Percentiles rank a stretch among this genome's conserved stretches.
These are phyloP conservation scores for Leuciscus idus DNA, from an alignment of 2,113 vertebrate genomes.

Conservation along the genomic window DNA sequence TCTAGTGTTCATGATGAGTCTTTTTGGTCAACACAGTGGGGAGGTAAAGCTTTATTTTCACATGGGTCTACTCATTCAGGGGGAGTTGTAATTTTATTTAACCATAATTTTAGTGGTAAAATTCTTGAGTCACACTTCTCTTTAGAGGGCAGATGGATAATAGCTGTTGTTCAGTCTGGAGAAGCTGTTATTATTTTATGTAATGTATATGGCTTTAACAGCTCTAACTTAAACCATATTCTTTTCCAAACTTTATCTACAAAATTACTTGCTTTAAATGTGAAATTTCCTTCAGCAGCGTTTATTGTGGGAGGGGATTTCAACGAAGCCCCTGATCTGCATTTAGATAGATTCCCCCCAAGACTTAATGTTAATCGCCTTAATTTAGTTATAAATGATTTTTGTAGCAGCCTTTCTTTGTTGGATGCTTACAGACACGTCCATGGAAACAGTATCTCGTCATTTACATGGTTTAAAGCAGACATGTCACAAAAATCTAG, in stretches of 20 bases:
- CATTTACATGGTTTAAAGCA: too few species aligned
- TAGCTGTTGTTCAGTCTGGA: neutral
- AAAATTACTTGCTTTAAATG: neutral
- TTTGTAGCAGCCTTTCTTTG: too few species aligned
- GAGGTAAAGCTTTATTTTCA: slow-evolving; percentile 1
- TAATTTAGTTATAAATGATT: too few species aligned
- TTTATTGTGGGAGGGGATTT: too few species aligned
- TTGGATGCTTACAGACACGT: too few species aligned
- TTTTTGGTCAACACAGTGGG: neutral
- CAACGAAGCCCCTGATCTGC: too few species aligned
- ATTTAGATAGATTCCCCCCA: too few species aligned
- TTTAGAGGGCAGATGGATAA: neutral
- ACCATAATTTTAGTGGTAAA: neutral
- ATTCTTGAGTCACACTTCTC: neutral
- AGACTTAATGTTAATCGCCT: too few species aligned
- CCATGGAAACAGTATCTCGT: too few species aligned
- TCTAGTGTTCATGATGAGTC: neutral
- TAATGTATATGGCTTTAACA: slow-evolving; percentile 6
- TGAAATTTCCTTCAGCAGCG: neutral
- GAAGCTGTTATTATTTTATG: neutral
- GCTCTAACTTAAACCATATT: neutral
- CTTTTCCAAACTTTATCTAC: neutral
- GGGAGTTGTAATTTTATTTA: neutral
- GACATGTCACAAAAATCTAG: too few species aligned
- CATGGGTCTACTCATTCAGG: neutral